These are phyloP conservation scores for Cottoperca gobio DNA, from an alignment of 2,797 vertebrate genomes.

Conservation along the genomic window DNA sequence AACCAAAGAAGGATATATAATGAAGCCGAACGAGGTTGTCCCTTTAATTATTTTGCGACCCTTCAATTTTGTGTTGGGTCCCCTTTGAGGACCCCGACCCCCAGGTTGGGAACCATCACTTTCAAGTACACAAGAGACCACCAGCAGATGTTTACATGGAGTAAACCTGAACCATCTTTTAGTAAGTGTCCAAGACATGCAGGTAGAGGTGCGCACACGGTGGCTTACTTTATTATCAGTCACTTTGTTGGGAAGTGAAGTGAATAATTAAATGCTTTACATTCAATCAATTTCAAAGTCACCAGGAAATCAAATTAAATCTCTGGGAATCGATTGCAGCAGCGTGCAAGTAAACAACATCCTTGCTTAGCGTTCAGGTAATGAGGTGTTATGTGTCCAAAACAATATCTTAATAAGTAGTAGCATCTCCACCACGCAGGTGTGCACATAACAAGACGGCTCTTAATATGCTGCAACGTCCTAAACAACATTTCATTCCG, in stretches of 20 bases:
- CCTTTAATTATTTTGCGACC: not conserved
- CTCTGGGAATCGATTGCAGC: conserved; percentile 10
- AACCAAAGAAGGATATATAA: not conserved
- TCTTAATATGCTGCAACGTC: not conserved
- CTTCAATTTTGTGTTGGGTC: too few species aligned
- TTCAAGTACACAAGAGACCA: not conserved
- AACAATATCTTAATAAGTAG: conserved; percentile 19
- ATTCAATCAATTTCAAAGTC: conserved; percentile 60
- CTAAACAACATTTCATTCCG: conserved; percentile 37
- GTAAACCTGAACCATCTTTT: not conserved
- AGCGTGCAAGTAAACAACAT: conserved; percentile 28
- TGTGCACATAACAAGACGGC: not conserved
- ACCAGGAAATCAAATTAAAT: conserved; percentile 56
- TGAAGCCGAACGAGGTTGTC: too few species aligned
- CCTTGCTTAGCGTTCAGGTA: conserved; percentile 16
- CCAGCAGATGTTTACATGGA: not conserved
- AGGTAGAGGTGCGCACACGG: not conserved
- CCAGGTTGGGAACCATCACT: not conserved
- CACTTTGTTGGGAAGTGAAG: conserved; percentile 30
- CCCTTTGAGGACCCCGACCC: not conserved
- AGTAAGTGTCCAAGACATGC: not conserved
- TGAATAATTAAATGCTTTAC: conserved; percentile 59
- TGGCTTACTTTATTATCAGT: conserved; percentile 25
- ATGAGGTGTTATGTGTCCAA: conserved; percentile 39
- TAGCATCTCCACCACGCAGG: not conserved